Percentiles rank a stretch among this genome's conserved stretches.
These are phyloP conservation scores for Neelides sp. DNA, from an alignment of 1,140 invertebrate species.

Conservation along the genomic window DNA sequence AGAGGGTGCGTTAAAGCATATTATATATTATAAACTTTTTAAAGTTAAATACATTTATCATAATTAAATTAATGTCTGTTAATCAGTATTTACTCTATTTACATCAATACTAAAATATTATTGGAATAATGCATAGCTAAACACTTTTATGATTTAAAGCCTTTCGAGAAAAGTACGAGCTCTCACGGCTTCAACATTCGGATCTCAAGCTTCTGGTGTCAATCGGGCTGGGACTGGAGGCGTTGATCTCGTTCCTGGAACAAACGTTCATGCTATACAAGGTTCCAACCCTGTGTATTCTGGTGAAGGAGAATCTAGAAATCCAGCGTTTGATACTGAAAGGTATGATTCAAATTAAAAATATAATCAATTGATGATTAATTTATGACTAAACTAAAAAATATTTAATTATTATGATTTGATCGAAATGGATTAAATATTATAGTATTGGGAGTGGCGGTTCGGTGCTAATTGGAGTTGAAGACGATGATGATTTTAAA, in stretches of 20 bases:
- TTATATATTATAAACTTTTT: background rate
- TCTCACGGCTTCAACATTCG: conserved; percentile 46
- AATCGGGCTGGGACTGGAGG: conserved; percentile 38
- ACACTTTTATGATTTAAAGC: no score
- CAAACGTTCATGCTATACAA: conserved; percentile 52
- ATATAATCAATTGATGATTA: conserved; percentile 8
- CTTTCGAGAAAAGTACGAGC: conserved; percentile 43
- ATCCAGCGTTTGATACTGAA: conserved; percentile 28
- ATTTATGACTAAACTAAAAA: conserved; percentile 1
- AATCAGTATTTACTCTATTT: background rate
- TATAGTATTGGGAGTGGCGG: conserved; percentile 45
- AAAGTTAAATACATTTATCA: background rate
- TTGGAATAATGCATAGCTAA: background rate
- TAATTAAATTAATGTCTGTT: background rate
- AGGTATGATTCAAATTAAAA: conserved; percentile 15
- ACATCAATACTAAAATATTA: background rate
- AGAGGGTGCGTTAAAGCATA: conserved; percentile 18
- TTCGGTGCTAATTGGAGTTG: conserved; percentile 49
- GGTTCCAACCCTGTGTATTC: conserved; percentile 53
- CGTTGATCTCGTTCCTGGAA: conserved; percentile 40
- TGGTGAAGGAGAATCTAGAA: conserved; percentile 34
- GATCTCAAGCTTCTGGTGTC: conserved; percentile 46
- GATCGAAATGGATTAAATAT: conserved; percentile 13
- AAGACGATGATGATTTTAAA: conserved; percentile 47
- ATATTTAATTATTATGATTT: background rate